Evolutionary conservation across 2,113 vertebrate species (phyloP).

Genomic region (Neotoma lepida): DNA sequence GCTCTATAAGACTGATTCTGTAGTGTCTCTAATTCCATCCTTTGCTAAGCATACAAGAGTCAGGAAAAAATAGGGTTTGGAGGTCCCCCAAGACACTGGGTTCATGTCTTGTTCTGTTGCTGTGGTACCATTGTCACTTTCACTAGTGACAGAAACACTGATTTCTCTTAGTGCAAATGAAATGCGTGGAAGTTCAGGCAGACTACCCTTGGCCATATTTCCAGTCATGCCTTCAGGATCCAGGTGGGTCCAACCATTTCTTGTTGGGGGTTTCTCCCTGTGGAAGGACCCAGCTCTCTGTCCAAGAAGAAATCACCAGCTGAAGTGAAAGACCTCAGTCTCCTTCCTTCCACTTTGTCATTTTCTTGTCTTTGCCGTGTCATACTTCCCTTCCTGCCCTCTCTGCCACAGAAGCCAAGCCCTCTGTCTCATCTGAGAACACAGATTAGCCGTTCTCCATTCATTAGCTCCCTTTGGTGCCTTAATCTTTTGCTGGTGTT

Average conservation of each 20-base stretch:
- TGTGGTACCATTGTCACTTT: not conserved
- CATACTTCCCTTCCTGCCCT: not conserved
- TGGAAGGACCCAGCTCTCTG: not conserved
- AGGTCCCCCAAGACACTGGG: not conserved
- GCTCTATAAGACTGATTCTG: not conserved
- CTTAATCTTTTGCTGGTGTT: not conserved
- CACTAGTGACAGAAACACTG: not conserved
- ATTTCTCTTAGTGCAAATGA: not conserved
- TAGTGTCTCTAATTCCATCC: not conserved
- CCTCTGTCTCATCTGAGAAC: not conserved
- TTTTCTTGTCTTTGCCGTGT: constrained; percentile 8
- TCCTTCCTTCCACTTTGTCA: not conserved
- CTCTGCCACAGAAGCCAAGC: not conserved
- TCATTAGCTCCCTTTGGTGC: not conserved
- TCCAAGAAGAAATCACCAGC: not conserved
- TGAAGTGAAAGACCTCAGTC: not conserved
- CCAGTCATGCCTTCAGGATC: not conserved
- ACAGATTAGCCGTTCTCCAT: not conserved
- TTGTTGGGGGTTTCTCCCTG: not conserved
- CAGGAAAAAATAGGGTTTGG: not conserved
- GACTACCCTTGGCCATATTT: not conserved
- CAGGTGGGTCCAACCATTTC: not conserved
- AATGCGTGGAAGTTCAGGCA: not conserved
- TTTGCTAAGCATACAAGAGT: not conserved
- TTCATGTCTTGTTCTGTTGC: constrained; percentile 13